Evolutionary conservation across 2,113 vertebrate species (phyloP).

Genomic region (Barnardius zonarius): DNA sequence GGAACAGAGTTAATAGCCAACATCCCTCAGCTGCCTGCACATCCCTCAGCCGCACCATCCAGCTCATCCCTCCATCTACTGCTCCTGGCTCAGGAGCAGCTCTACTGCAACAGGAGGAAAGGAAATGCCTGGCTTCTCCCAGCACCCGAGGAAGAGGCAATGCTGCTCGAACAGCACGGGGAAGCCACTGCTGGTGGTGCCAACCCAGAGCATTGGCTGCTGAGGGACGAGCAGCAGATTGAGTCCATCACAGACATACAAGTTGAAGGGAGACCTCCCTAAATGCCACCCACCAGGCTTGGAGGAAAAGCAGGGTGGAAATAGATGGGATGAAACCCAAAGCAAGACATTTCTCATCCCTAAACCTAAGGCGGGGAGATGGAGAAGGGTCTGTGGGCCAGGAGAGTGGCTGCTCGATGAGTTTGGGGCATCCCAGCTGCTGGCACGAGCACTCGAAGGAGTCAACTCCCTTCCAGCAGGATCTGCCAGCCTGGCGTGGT

Average conservation of each 20-base stretch:
- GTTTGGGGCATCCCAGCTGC: background rate
- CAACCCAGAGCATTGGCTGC: background rate
- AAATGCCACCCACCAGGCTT: background rate
- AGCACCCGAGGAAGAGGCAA: background rate
- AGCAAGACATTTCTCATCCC: background rate
- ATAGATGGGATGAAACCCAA: background rate
- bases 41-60: background rate
- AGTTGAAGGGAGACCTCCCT: accelerated
- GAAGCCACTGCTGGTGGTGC: accelerated
- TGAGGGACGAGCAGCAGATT: background rate
- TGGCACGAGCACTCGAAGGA: accelerated
- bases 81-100: background rate
- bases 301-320: background rate
- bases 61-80: background rate
- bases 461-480: background rate
- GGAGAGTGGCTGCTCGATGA: background rate
- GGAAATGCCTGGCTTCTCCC: background rate
- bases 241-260: background rate
- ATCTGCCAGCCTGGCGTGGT: background rate
- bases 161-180: accelerated
- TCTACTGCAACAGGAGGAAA: background rate
- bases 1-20: background rate
- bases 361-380: background rate
- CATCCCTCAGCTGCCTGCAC: accelerated
- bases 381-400: background rate